Evolutionary conservation across 2,113 vertebrate species (phyloP).

Genomic region (Sterna hirundo): DNA sequence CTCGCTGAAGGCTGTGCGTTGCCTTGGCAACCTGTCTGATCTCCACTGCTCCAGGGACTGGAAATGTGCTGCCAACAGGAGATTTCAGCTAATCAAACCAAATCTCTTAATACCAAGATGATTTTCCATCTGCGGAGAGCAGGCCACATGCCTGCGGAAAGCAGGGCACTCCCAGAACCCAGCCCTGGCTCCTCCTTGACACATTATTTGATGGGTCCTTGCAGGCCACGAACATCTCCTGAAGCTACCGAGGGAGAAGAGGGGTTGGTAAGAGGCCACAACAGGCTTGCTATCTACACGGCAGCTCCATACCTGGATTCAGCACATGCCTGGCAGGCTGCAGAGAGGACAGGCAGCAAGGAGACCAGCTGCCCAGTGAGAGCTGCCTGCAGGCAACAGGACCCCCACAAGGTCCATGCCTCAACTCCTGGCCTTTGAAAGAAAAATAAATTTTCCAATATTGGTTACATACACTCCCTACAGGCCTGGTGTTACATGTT

Average conservation of each 20-base stretch:
- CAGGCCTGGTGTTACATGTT: not conserved
- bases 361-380: not conserved
- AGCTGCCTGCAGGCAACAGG: not conserved
- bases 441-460: not conserved
- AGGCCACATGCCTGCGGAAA: not conserved
- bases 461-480: not conserved
- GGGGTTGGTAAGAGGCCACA: not conserved
- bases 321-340: not conserved
- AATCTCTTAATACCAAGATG: constrained; percentile 23
- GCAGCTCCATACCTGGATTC: not conserved
- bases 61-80: constrained; percentile 50
- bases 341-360: not conserved
- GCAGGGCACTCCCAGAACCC: not conserved
- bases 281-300: accelerated
- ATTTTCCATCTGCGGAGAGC: constrained; percentile 17
- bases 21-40: constrained; percentile 68
- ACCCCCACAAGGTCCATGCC: not conserved
- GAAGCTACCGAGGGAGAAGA: not conserved
- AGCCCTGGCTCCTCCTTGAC: not conserved
- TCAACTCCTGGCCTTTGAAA: not conserved
- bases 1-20: constrained; percentile 53
- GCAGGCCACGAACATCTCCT: not conserved
- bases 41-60: constrained; percentile 51
- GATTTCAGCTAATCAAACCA: constrained; percentile 57
- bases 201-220: not conserved